phyloP scores from a whole-genome alignment of 2,888 invertebrate genomes.

The Eilema caniola region DNA sequence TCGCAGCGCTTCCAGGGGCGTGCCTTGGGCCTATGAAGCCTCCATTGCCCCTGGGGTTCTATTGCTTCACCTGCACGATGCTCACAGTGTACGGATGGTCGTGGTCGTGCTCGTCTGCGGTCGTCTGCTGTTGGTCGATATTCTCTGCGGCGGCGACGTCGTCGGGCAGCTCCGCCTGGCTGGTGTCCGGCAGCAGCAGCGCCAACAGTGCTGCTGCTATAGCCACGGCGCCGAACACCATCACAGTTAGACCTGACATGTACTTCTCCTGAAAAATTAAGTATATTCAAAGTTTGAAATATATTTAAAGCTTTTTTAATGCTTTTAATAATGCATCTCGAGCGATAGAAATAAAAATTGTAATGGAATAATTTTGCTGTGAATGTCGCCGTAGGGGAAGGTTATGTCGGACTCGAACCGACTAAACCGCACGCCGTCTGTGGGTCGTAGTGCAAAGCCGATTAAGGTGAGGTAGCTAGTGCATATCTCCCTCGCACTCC shows the following conservation, averaged over 20 bases:
- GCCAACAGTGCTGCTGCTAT: slow-evolving; percentile 72
- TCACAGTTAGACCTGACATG: slow-evolving; percentile 73
- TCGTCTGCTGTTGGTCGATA: slow-evolving; percentile 49
- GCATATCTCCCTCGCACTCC: no score
- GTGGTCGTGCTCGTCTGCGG: background rate
- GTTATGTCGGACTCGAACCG: no score
- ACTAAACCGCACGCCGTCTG: no score
- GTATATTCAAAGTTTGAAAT: background rate
- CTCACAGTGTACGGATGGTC: slow-evolving; percentile 1
- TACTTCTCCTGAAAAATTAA: slow-evolving; percentile 65
- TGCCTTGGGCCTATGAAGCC: background rate
- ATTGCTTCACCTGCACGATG: slow-evolving; percentile 14
- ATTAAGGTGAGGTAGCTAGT: no score
- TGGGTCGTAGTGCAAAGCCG: no score
- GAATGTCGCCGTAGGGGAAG: no score
- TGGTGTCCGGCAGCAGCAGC: slow-evolving; percentile 75
- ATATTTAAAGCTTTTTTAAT: no score
- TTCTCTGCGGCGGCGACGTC: slow-evolving; percentile 70
- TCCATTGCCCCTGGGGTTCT: background rate
- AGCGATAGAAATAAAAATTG: background rate
- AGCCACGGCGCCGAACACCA: slow-evolving; percentile 73
- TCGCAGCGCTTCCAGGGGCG: no score
- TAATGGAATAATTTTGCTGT: no score
- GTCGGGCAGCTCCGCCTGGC: slow-evolving; percentile 69
- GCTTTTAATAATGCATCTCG: background rate